phyloP scores from a whole-genome alignment of 1,140 invertebrate species.

The Hycleus phaleratus region DNA sequence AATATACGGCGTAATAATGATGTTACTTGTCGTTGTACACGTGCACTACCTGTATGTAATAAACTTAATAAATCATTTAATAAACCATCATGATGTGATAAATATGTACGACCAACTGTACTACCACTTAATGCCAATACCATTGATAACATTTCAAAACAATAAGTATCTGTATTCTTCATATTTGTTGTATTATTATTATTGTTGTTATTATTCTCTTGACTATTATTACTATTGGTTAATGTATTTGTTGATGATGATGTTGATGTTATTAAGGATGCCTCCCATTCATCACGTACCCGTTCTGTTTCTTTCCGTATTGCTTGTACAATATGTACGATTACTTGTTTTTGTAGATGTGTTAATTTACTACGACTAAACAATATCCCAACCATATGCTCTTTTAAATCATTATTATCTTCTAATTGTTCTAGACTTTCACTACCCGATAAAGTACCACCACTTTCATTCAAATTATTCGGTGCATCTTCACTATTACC shows the following conservation, averaged over 20 bases:
- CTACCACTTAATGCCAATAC: slow-evolving; percentile 90
- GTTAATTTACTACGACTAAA: slow-evolving; percentile 92
- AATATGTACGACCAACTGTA: slow-evolving; percentile 77
- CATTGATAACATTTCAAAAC: slow-evolving; percentile 96
- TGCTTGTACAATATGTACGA: slow-evolving; percentile 87
- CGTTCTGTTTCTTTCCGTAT: slow-evolving; percentile 80
- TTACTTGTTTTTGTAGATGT: slow-evolving; percentile 90
- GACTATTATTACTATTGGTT: slow-evolving; percentile 30
- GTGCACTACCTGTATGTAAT: slow-evolving; percentile 86
- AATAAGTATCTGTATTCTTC: slow-evolving; percentile 77
- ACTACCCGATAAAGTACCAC: slow-evolving; percentile 40
- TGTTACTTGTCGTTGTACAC: slow-evolving; percentile 88
- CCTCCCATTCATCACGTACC: slow-evolving; percentile 85
- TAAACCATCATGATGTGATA: slow-evolving; percentile 81
- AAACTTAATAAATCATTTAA: slow-evolving; percentile 78
- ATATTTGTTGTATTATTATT: slow-evolving; percentile 48
- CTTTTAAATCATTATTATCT: slow-evolving; percentile 80
- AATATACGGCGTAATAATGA: slow-evolving; percentile 71
- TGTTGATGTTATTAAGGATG: slow-evolving; percentile 35
- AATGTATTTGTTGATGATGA: slow-evolving; percentile 22
- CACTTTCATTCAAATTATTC: slow-evolving; percentile 38
- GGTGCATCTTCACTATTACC: slow-evolving; percentile 33
- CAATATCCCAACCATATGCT: slow-evolving; percentile 94
- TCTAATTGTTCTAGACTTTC: slow-evolving; percentile 48
- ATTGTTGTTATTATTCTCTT: slow-evolving; percentile 42